Evolutionary conservation across 2,888 invertebrate species (phyloP).

Genomic region (Iselma pallidipennis): DNA sequence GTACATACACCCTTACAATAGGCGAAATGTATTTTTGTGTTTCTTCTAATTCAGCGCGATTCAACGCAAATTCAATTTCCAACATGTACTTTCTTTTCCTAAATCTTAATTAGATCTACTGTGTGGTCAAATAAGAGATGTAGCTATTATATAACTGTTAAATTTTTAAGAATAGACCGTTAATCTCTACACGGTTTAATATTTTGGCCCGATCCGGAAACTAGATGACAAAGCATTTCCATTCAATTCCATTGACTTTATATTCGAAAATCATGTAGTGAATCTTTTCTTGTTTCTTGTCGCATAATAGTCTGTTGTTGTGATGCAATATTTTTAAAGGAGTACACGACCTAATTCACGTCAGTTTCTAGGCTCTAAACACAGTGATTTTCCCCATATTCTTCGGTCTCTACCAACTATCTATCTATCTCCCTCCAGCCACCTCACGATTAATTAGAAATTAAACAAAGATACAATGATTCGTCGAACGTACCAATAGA

Average conservation of each 20-base stretch:
- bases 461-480: conserved; percentile 9
- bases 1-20: too few species aligned
- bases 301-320: conserved; percentile 51
- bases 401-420: conserved; percentile 12
- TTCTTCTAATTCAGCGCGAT: too few species aligned
- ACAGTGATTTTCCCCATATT: conserved; percentile 29
- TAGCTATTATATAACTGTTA: not conserved
- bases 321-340: conserved; percentile 53
- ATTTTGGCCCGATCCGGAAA: not conserved
- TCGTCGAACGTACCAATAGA: conserved; percentile 8
- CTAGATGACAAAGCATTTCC: not conserved
- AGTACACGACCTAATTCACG: conserved; percentile 56
- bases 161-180: not conserved
- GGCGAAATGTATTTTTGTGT: too few species aligned
- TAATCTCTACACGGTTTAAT: not conserved
- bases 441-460: not conserved
- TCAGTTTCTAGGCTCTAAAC: conserved; percentile 52
- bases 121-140: not conserved
- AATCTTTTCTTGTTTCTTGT: conserved; percentile 49
- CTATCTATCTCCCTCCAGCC: conserved; percentile 20
- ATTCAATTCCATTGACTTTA: not conserved
- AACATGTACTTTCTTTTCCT: too few species aligned
- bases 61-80: too few species aligned
- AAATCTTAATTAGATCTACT: too few species aligned
- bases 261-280: conserved; percentile 32